Percentiles rank a stretch among this genome's conserved stretches.
phyloP scores from a whole-genome alignment of 2,797 vertebrate genomes.

The Poecilia gillii region DNA sequence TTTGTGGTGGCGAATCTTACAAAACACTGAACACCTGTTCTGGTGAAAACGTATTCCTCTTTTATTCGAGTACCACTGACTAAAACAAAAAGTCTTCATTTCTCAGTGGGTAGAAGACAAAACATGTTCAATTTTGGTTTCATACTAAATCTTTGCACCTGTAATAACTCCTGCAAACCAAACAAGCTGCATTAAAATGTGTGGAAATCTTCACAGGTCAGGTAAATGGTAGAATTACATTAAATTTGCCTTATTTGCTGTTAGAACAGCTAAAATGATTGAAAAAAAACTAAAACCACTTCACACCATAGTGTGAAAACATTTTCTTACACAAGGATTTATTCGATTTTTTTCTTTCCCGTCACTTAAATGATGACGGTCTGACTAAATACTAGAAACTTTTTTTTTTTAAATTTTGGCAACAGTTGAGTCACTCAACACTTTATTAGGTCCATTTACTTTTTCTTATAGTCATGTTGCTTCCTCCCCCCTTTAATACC shows the following conservation, averaged over 20 bases:
- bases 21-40: background rate
- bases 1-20: background rate
- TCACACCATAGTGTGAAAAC: too few species aligned
- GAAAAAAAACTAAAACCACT: background rate
- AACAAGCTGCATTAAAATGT: background rate
- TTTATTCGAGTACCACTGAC: too few species aligned
- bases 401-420: background rate
- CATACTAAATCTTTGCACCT: background rate
- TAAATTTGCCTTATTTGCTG: background rate
- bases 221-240: background rate
- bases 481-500: background rate
- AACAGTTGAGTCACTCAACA: background rate
- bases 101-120: background rate
- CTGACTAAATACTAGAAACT: background rate
- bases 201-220: background rate
- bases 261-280: background rate
- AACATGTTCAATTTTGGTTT: background rate
- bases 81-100: background rate
- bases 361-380: background rate
- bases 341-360: accelerated
- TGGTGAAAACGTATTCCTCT: background rate
- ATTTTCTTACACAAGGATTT: background rate
- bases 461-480: background rate
- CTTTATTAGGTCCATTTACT: background rate
- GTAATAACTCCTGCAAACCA: background rate